Conservation (phyloP, 2,888 invertebrate genomes). For the Calameuta pallipes region DNA sequence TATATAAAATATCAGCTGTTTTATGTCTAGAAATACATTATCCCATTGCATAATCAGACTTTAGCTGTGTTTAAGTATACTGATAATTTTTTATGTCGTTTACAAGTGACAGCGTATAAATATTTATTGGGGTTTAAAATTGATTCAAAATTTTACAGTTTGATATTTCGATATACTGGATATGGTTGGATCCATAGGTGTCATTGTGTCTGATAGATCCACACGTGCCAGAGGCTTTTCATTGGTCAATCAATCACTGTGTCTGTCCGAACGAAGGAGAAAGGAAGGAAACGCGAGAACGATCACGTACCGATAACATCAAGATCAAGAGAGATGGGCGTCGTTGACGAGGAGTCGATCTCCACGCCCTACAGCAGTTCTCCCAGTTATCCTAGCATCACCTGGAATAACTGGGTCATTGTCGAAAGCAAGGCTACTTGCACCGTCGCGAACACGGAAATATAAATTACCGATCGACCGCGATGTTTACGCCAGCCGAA, state of each 20-base stretch:
- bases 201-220: neutral
- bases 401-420: slow-evolving; percentile 29
- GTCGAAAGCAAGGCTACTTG: slow-evolving; percentile 31
- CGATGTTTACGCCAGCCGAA: neutral
- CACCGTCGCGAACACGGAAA: slow-evolving; percentile 6
- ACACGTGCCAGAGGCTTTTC: neutral
- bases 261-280: neutral
- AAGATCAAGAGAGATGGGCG: neutral
- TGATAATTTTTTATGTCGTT: too few relatives aligned
- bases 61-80: neutral
- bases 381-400: neutral
- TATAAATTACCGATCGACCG: slow-evolving; percentile 9
- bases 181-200: neutral
- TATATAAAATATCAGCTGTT: neutral
- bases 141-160: neutral
- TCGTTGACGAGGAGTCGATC: neutral
- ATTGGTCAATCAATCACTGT: neutral
- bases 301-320: neutral
- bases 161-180: neutral
- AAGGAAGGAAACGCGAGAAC: neutral
- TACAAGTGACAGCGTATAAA: neutral
- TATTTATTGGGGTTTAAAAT: neutral
- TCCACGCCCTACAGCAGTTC: slow-evolving; percentile 4
- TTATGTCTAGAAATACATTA: too few relatives aligned
- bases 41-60: neutral